Percentiles rank a stretch among this genome's conserved stretches.
Conservation (phyloP, 53 echinoderm and acorn worm genomes). For the Arbacia lixula region DNA sequence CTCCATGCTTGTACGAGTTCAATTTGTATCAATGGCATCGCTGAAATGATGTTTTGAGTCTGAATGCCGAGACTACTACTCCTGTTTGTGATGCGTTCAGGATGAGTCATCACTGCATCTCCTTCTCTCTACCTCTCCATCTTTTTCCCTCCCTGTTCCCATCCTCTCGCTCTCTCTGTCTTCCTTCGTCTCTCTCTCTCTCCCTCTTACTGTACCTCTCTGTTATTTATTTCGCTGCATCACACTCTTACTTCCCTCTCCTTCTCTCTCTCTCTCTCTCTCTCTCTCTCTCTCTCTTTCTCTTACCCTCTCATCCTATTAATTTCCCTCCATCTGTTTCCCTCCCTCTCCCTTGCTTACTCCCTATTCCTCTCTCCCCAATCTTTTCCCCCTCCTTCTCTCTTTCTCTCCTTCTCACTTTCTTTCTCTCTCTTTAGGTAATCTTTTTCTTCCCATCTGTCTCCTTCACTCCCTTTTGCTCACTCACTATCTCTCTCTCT, state of each 20-base stretch:
- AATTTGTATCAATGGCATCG: no score
- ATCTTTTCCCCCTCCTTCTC: neutral
- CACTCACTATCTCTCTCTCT: neutral
- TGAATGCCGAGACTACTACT: no score
- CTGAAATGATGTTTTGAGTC: no score
- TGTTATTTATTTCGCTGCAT: neutral
- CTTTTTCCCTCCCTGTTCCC: neutral
- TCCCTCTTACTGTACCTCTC: neutral
- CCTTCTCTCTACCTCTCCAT: no score
- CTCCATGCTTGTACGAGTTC: no score
- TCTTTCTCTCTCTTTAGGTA: slow-evolving; percentile 6
- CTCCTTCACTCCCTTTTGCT: no score
- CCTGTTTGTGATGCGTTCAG: no score
- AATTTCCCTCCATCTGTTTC: neutral
- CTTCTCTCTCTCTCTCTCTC: neutral
- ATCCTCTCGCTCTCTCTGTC: neutral
- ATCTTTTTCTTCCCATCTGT: neutral
- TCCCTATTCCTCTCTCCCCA: neutral
- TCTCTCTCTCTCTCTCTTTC: neutral
- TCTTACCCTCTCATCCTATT: neutral
- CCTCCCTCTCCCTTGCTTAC: neutral
- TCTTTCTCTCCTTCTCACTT: neutral
- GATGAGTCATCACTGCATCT: neutral
- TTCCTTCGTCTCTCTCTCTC: neutral
- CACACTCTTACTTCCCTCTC: neutral